Evolutionary conservation across 2,113 vertebrate genomes (phyloP).

Genomic region (Serilophus lunatus): DNA sequence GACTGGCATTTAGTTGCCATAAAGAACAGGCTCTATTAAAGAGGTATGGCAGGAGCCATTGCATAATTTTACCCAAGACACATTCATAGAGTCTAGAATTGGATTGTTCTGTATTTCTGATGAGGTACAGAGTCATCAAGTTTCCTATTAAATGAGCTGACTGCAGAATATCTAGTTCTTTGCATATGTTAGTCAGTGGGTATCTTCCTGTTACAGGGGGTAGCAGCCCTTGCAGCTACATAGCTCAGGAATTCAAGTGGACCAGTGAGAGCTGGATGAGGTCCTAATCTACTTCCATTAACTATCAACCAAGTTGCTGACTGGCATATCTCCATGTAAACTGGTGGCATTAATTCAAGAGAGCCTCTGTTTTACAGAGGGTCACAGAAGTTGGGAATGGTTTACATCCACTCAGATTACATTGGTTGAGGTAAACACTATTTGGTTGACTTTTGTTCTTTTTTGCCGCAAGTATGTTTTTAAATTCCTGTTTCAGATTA

Average conservation of each 20-base stretch:
- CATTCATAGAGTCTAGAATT: not conserved
- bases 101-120: not conserved
- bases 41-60: not conserved
- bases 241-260: not conserved
- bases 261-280: not conserved
- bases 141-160: not conserved
- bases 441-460: constrained; percentile 19
- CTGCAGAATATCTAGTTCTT: not conserved
- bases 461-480: constrained; percentile 33
- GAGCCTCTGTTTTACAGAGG: not conserved
- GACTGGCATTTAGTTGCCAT: not conserved
- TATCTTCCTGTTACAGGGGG: not conserved
- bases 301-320: not conserved
- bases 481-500: constrained; percentile 11
- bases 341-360: not conserved
- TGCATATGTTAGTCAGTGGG: not conserved
- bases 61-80: not conserved
- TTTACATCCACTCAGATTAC: constrained; percentile 2
- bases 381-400: not conserved
- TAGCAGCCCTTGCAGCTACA: not conserved
- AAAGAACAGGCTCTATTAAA: not conserved
- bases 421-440: constrained; percentile 16
- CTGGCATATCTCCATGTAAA: not conserved
- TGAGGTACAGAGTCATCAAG: not conserved
- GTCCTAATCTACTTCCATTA: not conserved